Conservation (phyloP, 2,113 vertebrate species). For the Taurulus bubalis region DNA sequence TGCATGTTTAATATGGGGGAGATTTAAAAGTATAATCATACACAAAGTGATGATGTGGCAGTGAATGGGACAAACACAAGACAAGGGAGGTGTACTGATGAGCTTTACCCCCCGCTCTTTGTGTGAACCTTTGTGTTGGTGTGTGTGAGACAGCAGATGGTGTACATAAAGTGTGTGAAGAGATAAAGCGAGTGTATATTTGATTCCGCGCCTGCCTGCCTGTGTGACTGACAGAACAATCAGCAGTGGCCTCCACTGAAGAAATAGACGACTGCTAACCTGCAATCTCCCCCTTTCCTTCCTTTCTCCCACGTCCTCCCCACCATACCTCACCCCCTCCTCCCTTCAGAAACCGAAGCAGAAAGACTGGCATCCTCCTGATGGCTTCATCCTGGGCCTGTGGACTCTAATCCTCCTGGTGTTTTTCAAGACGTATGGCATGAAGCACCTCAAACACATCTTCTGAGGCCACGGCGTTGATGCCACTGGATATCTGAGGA, state of each 20-base stretch:
- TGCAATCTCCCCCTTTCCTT: slow-evolving; percentile 13
- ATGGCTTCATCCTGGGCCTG: slow-evolving; percentile 96
- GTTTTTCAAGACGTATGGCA: slow-evolving; percentile 97
- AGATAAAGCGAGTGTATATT: slow-evolving; percentile 45
- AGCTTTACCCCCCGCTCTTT: slow-evolving; percentile 54
- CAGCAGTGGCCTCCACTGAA: slow-evolving; percentile 62
- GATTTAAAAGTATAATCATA: slow-evolving; percentile 85
- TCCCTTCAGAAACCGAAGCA: slow-evolving; percentile 91
- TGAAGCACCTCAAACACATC: slow-evolving; percentile 97
- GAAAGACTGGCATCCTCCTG: slow-evolving; percentile 98
- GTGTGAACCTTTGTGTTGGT: slow-evolving; percentile 44
- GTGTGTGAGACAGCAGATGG: slow-evolving; percentile 30
- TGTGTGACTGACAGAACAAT: slow-evolving; percentile 75
- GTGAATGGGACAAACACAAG: slow-evolving; percentile 77
- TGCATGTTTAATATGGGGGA: slow-evolving; percentile 77
- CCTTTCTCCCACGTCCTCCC: background rate
- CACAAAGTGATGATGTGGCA: slow-evolving; percentile 82
- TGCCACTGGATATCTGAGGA: slow-evolving; percentile 8
- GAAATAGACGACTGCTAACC: slow-evolving; percentile 68
- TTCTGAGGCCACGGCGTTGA: slow-evolving; percentile 82
- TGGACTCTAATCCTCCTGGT: slow-evolving; percentile 97
- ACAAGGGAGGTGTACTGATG: slow-evolving; percentile 69
- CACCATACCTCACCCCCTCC: background rate
- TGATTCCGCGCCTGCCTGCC: slow-evolving; percentile 30
- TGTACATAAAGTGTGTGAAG: slow-evolving; percentile 37